These are phyloP conservation scores for Morone chrysops DNA, from an alignment of 2,113 vertebrate genomes.

Conservation along the genomic window DNA sequence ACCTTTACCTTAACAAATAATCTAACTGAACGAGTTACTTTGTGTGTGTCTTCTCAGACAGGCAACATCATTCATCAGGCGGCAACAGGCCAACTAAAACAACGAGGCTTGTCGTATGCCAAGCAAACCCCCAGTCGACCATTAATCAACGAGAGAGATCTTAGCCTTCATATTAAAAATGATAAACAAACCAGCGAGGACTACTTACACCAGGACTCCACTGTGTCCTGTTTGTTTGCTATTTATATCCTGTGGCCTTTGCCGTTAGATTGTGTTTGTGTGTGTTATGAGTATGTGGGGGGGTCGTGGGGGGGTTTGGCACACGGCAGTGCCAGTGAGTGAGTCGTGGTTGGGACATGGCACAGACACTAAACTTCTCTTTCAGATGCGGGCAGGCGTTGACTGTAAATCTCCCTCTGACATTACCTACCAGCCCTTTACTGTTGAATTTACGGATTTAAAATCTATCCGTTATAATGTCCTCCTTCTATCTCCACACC, in stretches of 20 bases:
- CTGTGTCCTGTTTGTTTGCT: constrained; percentile 76
- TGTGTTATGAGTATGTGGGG: constrained; percentile 50
- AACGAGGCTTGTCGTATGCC: not conserved
- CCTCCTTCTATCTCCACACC: not conserved
- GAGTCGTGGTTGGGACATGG: constrained; percentile 40
- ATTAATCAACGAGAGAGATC: not conserved
- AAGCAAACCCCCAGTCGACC: not conserved
- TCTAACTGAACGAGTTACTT: not conserved
- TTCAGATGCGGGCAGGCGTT: constrained; percentile 11
- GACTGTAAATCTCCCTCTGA: constrained; percentile 7
- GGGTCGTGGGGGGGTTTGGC: constrained; percentile 47
- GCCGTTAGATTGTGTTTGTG: constrained; percentile 71
- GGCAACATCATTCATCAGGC: not conserved
- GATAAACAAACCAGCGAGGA: constrained; percentile 60
- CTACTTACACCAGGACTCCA: constrained; percentile 50
- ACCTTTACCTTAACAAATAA: not conserved
- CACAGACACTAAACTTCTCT: constrained; percentile 27
- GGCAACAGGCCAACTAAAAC: constrained; percentile 1
- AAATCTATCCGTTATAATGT: not conserved
- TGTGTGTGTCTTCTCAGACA: not conserved
- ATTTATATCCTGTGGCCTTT: constrained; percentile 82
- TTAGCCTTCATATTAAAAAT: not conserved
- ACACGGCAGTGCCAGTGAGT: constrained; percentile 36
- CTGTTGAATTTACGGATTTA: constrained; percentile 1
- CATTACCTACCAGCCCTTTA: not conserved